Percentiles rank a stretch among this genome's conserved stretches.
Conservation (phyloP, 1,140 invertebrate species). For the Drosophila nigrodunni region DNA sequence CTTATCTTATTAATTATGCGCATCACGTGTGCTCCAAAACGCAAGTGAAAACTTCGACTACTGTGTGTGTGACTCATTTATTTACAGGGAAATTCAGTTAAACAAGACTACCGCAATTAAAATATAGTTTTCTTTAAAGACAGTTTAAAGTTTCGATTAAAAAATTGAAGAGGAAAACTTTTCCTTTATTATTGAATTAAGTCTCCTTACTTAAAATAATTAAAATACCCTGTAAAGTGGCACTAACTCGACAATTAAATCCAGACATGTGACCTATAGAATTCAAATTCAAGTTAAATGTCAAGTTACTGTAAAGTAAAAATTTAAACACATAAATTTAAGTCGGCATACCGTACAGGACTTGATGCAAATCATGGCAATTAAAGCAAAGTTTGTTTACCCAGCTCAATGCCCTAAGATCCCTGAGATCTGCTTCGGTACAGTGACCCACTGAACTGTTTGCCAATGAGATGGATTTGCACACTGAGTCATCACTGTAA, state of each 20-base stretch:
- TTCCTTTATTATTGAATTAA: too few relatives aligned
- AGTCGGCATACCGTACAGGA: slow-evolving; percentile 24
- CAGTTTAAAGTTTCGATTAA: too few relatives aligned
- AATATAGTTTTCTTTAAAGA: too few relatives aligned
- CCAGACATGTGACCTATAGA: too few relatives aligned
- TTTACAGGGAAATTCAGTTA: not conserved
- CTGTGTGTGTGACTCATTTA: slow-evolving; percentile 62
- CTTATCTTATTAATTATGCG: slow-evolving; percentile 81
- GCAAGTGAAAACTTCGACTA: slow-evolving; percentile 48
- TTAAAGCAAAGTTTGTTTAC: slow-evolving; percentile 15
- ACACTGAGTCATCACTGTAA: slow-evolving; percentile 25
- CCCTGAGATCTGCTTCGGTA: not conserved
- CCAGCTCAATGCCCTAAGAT: slow-evolving; percentile 18
- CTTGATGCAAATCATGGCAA: slow-evolving; percentile 24
- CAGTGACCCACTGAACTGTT: slow-evolving; percentile 60
- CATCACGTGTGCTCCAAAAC: slow-evolving; percentile 22
- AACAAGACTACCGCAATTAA: not conserved
- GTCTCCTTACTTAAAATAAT: too few relatives aligned
- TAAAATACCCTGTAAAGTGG: too few relatives aligned
- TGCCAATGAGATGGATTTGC: slow-evolving; percentile 3
- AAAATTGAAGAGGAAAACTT: too few relatives aligned
- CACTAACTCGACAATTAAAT: too few relatives aligned
- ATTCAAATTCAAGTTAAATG: not conserved
- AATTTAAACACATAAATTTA: not conserved
- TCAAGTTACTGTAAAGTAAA: too few relatives aligned